Base-by-base conservation (phyloP, 2,797 vertebrate species). In the Gadopsis marmoratus region DNA sequence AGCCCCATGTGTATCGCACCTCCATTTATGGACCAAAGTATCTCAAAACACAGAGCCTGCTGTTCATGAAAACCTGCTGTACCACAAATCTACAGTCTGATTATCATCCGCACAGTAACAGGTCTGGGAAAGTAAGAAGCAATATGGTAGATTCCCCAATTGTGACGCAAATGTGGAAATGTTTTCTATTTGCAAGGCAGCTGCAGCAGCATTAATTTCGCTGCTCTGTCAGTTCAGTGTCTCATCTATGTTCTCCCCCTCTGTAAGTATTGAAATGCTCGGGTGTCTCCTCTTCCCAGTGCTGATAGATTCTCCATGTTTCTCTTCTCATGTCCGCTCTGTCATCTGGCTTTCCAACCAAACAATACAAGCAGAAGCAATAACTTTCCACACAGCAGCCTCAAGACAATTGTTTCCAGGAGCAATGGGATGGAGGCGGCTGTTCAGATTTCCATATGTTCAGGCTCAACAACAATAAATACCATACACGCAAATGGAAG, bases 241-340 rank as follows among this genome's bases (percentile, higher is more conserved):
- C 43, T 76, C 8, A 0, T 68, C 58, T 51, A 4, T n/a, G 67
- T 64, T 65, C 71, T 75, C 55, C 47, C 9, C 55, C 66, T 59
- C 41, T 61, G n/a, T 16, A 21, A 56, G 14, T 17, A 17, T 3
- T 33, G 39, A 64, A 61, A 68, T 39, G 43, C 67, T 21, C 3
- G 23, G 31, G 7, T 55, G 19, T 41, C 8, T 74, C 76, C 64
- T 61, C 21, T 45, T 51, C 71, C 12, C n/a, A 0, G 9, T 3
- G 17, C 50, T 86, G 82, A 92, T 86, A 26, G 82, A n/a, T 90
- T 90, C 80, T 77, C 89, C 91, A 86, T 55, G 63, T 84, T 85
- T 78, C 92, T 75, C 41, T 37, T 86, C 70, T 76, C 62, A 59
- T 60, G 71, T 81, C 74, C 21, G 65, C 37, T 64, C 64, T 3